These are phyloP conservation scores for Drosophila mimica DNA, from an alignment of 2,888 invertebrate species.

Conservation along the genomic window DNA sequence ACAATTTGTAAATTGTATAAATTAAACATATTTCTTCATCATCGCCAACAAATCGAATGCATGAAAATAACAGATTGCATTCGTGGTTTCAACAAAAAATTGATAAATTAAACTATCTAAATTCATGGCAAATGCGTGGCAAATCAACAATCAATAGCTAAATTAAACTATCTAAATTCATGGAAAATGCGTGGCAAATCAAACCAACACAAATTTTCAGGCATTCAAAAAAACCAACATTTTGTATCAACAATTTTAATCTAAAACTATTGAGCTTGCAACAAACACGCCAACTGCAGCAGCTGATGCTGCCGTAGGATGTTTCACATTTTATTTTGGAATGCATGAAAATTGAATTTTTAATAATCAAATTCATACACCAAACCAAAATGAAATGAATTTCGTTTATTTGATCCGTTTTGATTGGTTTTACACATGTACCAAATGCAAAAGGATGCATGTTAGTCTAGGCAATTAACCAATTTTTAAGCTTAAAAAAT, in stretches of 20 bases:
- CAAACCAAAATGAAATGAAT: constrained; percentile 10
- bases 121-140: constrained; percentile 54
- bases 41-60: constrained; percentile 55
- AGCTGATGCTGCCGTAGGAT: constrained; percentile 7
- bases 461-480: constrained; percentile 7
- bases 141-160: constrained; percentile 38
- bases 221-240: background rate
- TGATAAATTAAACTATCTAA: constrained; percentile 55
- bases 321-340: constrained; percentile 22
- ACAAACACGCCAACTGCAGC: constrained; percentile 2
- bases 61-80: constrained; percentile 56
- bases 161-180: constrained; percentile 52
- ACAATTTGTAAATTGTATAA: constrained; percentile 55
- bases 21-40: constrained; percentile 51
- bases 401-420: constrained; percentile 23
- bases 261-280: constrained; percentile 9
- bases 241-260: constrained; percentile 7
- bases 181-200: constrained; percentile 52
- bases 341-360: constrained; percentile 41
- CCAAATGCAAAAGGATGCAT: constrained; percentile 1
- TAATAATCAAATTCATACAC: constrained; percentile 8
- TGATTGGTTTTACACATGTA: constrained; percentile 14
- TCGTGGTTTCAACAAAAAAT: constrained; percentile 65
- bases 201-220: constrained; percentile 26
- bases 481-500: constrained; percentile 7